Percentiles rank a stretch among this genome's conserved stretches.
These are phyloP conservation scores for Diplosoma virens DNA, from an alignment of 23 tunicate species.

Conservation along the genomic window DNA sequence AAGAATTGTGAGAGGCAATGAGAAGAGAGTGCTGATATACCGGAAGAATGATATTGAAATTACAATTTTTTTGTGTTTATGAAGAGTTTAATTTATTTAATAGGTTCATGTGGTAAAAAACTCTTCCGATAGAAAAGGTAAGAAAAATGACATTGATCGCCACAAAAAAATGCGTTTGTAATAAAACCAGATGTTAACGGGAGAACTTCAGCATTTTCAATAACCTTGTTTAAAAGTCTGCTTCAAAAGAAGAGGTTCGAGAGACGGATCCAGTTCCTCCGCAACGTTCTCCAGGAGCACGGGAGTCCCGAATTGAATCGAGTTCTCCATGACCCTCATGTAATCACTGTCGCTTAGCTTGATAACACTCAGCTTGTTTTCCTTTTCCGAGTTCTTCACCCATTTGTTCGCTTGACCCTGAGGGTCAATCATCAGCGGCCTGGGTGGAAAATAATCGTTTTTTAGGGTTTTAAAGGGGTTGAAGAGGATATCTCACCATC, in stretches of 20 bases:
- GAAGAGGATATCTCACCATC: slow-evolving; percentile 57
- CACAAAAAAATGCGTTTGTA: too few species aligned
- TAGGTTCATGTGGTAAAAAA: too few species aligned
- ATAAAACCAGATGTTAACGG: too few species aligned
- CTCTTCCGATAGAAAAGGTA: too few species aligned
- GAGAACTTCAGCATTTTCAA: too few species aligned
- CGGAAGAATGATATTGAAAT: too few species aligned
- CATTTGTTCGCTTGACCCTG: slow-evolving; percentile 99
- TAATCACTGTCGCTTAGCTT: slow-evolving; percentile 84
- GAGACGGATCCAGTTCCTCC: slow-evolving; percentile 96
- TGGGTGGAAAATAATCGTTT: background rate
- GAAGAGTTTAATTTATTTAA: too few species aligned
- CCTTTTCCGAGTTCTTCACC: slow-evolving; percentile 93
- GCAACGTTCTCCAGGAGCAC: slow-evolving; percentile 94
- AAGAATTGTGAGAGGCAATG: too few species aligned
- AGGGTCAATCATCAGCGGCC: slow-evolving; percentile 99
- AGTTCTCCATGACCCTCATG: slow-evolving; percentile 97
- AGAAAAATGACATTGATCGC: too few species aligned
- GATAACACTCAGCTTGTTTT: slow-evolving; percentile 85
- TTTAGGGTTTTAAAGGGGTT: background rate
- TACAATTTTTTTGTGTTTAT: too few species aligned
- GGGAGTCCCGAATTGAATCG: slow-evolving; percentile 96
- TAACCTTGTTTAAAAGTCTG: slow-evolving; percentile 94
- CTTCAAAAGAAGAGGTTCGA: slow-evolving; percentile 94
- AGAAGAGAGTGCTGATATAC: too few species aligned